Base-by-base conservation (phyloP, 2,888 invertebrate genomes). In the Tuta absoluta region DNA sequence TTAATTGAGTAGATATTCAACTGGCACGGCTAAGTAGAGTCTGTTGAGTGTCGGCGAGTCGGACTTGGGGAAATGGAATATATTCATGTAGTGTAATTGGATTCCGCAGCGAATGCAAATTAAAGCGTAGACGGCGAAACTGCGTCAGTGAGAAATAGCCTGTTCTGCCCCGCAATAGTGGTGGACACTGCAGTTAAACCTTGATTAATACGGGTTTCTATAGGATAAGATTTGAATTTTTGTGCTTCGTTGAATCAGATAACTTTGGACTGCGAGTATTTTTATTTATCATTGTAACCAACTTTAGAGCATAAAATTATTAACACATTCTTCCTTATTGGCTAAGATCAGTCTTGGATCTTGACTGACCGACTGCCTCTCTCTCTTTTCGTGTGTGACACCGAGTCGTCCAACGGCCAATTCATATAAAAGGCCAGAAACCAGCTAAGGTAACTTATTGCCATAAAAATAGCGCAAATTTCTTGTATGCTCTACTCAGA, bases 81-180 rank as follows among this genome's bases (percentile, higher is more conserved):
- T 81, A 80, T 80, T 80, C 79, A 80, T 79, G 77, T 75, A 75
- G 72, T 72, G 74, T 80, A 81, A 80, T 80, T 79, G 76, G 76
- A 80, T 81, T 19, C 76, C 73, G 75, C 66, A 67, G 70, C 75
- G 74, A 69, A 73, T 72, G 75, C 71, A 77, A 80, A 80, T 77
- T 80, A 74, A 73, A 79, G 77, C 77, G 75, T 75, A 74, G 74
- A 72, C 45, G 65, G 53, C 58, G 8, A 21, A 11, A 41, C 41
- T 41, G 59, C 37, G 21, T 17, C 33, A n/a, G 12, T 41, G 41
- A 41, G 12, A n/a, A 41, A 12, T n/a, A 41, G n/a, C n/a, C 33
- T 33, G 33, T 10, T 33, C 1, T 3, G 41, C 41, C 14, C 12
- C n/a, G 41, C 41, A 41, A 12, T 41, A 41, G n/a, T 12, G n/a